Evolutionary conservation across 2,888 invertebrate genomes (phyloP).

Genomic region (Dendrolimus houi): DNA sequence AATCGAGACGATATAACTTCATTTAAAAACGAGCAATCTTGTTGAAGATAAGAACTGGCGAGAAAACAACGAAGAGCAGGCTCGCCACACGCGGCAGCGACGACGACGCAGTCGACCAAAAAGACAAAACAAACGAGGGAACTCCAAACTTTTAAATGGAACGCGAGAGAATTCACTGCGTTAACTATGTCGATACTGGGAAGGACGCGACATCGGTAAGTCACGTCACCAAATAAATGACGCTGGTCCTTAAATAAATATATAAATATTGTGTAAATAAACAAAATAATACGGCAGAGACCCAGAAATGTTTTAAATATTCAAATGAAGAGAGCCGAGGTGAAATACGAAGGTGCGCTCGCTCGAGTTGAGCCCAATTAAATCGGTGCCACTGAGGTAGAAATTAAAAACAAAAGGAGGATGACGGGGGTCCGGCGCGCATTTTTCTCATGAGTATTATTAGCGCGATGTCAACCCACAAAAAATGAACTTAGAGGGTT

Average conservation of each 20-base stretch:
- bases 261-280: slow-evolving; percentile 75
- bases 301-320: slow-evolving; percentile 74
- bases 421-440: slow-evolving; percentile 68
- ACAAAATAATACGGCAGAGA: slow-evolving; percentile 66
- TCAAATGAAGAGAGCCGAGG: slow-evolving; percentile 74
- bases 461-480: slow-evolving; percentile 74
- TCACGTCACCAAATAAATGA: slow-evolving; percentile 75
- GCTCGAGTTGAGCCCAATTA: slow-evolving; percentile 74
- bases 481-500: slow-evolving; percentile 69
- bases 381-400: slow-evolving; percentile 77
- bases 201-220: slow-evolving; percentile 74
- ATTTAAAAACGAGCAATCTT: slow-evolving; percentile 76
- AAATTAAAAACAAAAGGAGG: slow-evolving; percentile 76
- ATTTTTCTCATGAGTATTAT: slow-evolving; percentile 77
- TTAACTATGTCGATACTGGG: slow-evolving; percentile 75
- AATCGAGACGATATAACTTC: slow-evolving; percentile 74
- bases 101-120: slow-evolving; percentile 34
- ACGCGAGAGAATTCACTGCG: slow-evolving; percentile 70
- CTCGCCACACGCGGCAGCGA: slow-evolving; percentile 63
- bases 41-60: slow-evolving; percentile 69
- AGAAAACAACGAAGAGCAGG: slow-evolving; percentile 73
- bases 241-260: slow-evolving; percentile 67
- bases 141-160: slow-evolving; percentile 68
- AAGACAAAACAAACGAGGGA: slow-evolving; percentile 54
- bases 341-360: slow-evolving; percentile 75